Conservation (phyloP, 2,888 invertebrate genomes). For the Eudasyphora cyanicolor region DNA sequence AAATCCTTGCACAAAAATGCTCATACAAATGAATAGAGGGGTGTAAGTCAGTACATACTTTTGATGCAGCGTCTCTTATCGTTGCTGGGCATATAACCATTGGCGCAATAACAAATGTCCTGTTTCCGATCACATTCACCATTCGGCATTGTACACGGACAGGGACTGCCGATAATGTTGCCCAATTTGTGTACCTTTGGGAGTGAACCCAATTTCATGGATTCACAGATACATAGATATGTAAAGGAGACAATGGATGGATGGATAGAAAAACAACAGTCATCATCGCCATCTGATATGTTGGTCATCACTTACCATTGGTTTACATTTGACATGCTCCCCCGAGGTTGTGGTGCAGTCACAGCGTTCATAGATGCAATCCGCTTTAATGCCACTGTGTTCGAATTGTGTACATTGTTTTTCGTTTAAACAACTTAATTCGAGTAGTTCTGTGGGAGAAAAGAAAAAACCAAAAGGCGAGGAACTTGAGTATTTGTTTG, state of each 20-base stretch:
- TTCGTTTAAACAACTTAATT: constrained; percentile 71
- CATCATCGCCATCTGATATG: background rate
- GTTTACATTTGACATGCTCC: constrained; percentile 69
- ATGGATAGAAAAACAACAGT: background rate
- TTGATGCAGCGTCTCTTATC: constrained; percentile 75
- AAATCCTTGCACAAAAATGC: background rate
- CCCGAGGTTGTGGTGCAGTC: constrained; percentile 67
- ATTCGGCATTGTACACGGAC: constrained; percentile 72
- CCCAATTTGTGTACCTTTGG: constrained; percentile 69
- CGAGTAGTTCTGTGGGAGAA: constrained; percentile 69
- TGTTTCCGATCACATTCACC: constrained; percentile 70
- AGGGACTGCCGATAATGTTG: constrained; percentile 76
- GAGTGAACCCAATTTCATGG: constrained; percentile 2
- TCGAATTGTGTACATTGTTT: constrained; percentile 70
- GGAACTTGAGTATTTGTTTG: too few species aligned
- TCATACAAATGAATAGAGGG: background rate
- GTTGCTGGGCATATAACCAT: constrained; percentile 69
- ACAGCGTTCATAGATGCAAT: constrained; percentile 70
- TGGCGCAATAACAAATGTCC: constrained; percentile 73
- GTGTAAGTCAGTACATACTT: constrained; percentile 69
- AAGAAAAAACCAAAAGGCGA: background rate
- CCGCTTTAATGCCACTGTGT: constrained; percentile 64
- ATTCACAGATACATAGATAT: background rate
- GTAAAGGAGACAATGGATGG: background rate
- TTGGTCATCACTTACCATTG: constrained; percentile 66